Base-by-base conservation (phyloP, 2,797 vertebrate species). In the Carcharodon carcharias region DNA sequence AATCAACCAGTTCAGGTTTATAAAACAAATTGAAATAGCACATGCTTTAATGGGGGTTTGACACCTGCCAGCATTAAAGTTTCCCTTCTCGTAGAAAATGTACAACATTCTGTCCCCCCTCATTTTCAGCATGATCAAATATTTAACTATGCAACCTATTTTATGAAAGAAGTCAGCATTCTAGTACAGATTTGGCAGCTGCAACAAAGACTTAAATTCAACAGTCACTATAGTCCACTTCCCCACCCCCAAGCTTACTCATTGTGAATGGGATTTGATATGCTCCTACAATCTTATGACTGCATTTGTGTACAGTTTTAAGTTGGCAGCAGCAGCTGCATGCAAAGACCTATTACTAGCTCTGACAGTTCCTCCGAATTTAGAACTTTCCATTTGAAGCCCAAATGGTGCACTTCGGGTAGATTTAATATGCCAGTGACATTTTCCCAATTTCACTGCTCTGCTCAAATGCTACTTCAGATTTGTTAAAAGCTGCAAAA, bases 311-410 rank as follows among this genome's bases (percentile, higher is more conserved):
- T 56, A 73, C 67, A 35, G 28, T 69, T 95, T 56, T 35, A 95
- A 56, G 50, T 14, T 56, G 69, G 69, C 94, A 95, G 28, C 14
- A 95, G 94, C 94, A 95, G 94, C 93, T 95, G 94, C 35, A 16
- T 9, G 28, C 50, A 71, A 63, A 54, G 28, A 73, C 28, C 12
- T 95, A 65, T 67, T 93, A 21, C 16, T 40, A 12, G 45, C 26
- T 58, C 26, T 56, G 50, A 73, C 94, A 95, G 69, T 9, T 71
- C 45, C 67, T 54, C 94, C 28, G 16, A 73, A 95, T 95, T 71
- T 95, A 95, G 93, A 56, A 56, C 50, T 95, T n/a, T 35, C 89
- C 35, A 92, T 35, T 92, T 92, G 31, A 92, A 92, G 21, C 56
- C 54, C 35, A 58, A 35, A 63, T 35, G 31, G 14, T 71, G n/a